Conservation (phyloP, 1,140 invertebrate genomes). For the Watersipora subatra region DNA sequence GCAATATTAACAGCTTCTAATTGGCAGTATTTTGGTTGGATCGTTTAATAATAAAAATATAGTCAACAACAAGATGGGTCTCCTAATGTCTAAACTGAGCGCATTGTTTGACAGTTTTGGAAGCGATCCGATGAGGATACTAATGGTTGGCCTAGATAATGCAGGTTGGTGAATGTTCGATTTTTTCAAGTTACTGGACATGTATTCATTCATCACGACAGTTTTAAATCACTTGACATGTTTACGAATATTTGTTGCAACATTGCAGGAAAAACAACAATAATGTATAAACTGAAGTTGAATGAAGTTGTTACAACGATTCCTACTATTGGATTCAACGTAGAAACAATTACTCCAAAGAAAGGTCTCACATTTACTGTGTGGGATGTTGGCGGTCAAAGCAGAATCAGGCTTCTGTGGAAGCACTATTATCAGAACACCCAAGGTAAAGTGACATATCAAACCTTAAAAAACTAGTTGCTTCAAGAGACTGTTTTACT, state of each 20-base stretch:
- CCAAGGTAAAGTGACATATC: conserved; percentile 46
- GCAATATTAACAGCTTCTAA: no score
- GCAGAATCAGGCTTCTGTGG: conserved; percentile 83
- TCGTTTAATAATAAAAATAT: no score
- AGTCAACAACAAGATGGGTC: conserved; percentile 31
- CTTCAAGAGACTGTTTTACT: neutral
- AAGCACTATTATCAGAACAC: conserved; percentile 89
- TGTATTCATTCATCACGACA: neutral
- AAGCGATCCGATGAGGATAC: conserved; percentile 22
- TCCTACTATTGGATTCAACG: conserved; percentile 59
- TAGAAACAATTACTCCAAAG: conserved; percentile 76
- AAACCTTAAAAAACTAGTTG: no score
- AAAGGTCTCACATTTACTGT: conserved; percentile 80
- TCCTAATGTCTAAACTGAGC: conserved; percentile 20
- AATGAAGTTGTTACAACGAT: conserved; percentile 45
- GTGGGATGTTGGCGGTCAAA: conserved; percentile 79
- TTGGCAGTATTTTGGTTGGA: no score
- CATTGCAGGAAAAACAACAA: conserved; percentile 53
- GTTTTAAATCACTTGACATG: neutral
- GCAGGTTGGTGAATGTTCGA: conserved; percentile 19
- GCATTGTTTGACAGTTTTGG: conserved; percentile 11
- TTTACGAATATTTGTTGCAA: no score
- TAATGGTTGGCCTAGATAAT: conserved; percentile 34
- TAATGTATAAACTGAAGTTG: conserved; percentile 97
- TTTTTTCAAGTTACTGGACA: neutral